Evolutionary conservation across 1,140 invertebrate genomes (phyloP).

Genomic region (Drosophila malerkotliana): DNA sequence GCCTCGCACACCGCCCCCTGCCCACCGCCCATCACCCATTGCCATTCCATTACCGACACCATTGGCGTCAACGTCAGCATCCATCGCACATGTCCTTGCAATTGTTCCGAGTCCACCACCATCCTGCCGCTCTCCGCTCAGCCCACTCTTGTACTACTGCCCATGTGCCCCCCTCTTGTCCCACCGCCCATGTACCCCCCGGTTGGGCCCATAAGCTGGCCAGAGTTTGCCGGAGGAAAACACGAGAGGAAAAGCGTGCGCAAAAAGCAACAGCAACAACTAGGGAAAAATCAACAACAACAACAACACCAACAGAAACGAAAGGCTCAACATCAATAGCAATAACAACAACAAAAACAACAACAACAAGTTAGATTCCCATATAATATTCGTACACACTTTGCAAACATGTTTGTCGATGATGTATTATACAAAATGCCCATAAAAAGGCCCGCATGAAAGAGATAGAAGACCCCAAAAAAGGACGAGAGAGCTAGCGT

Average conservation of each 20-base stretch:
- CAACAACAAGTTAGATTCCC: slow-evolving; percentile 76
- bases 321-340: slow-evolving; percentile 17
- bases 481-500: neutral
- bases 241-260: slow-evolving; percentile 72
- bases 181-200: neutral
- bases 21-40: slow-evolving; percentile 38
- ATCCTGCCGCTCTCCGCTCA: neutral
- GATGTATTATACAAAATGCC: slow-evolving; percentile 83
- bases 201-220: neutral
- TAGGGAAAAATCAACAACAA: slow-evolving; percentile 7
- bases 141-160: neutral
- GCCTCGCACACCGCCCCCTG: slow-evolving; percentile 24
- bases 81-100: slow-evolving; percentile 82
- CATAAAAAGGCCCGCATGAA: slow-evolving; percentile 82
- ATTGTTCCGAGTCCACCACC: slow-evolving; percentile 62
- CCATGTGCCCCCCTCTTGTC: neutral
- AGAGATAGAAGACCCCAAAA: slow-evolving; percentile 51
- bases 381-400: slow-evolving; percentile 83
- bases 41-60: slow-evolving; percentile 81
- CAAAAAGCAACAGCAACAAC: slow-evolving; percentile 62
- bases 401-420: slow-evolving; percentile 83
- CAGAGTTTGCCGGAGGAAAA: slow-evolving; percentile 11
- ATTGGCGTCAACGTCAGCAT: slow-evolving; percentile 82
- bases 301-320: slow-evolving; percentile 45
- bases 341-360: slow-evolving; percentile 40